Percentiles rank a stretch among this genome's conserved stretches.
Evolutionary conservation across 92 coral and sea anemone genomes (phyloP).

Genomic region (Palythoa caribaeorum): DNA sequence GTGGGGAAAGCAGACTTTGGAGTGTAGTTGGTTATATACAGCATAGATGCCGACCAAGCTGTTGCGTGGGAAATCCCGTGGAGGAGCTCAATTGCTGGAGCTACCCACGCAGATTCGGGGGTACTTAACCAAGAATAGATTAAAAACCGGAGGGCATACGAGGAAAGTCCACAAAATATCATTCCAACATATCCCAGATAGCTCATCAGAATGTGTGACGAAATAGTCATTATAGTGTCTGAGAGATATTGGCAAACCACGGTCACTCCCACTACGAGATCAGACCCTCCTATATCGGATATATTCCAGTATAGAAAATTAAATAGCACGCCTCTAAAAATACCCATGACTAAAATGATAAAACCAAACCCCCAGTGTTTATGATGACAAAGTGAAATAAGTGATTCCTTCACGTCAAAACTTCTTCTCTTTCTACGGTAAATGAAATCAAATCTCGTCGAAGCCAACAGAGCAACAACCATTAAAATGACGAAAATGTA

Average conservation of each 20-base stretch:
- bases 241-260: slow-evolving; percentile 87
- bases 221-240: slow-evolving; percentile 74
- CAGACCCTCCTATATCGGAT: slow-evolving; percentile 86
- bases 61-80: slow-evolving; percentile 71
- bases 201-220: slow-evolving; percentile 78
- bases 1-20: slow-evolving; percentile 87
- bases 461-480: slow-evolving; percentile 70
- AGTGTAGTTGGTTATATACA: slow-evolving; percentile 85
- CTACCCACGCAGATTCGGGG: slow-evolving; percentile 83
- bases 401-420: slow-evolving; percentile 71
- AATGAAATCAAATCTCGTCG: slow-evolving; percentile 71
- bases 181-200: slow-evolving; percentile 86
- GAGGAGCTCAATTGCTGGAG: slow-evolving; percentile 84
- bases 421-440: slow-evolving; percentile 68
- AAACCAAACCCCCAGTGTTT: slow-evolving; percentile 65
- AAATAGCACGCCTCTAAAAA: slow-evolving; percentile 80
- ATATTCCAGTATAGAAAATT: slow-evolving; percentile 90
- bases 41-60: slow-evolving; percentile 91
- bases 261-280: slow-evolving; percentile 80
- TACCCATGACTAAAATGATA: slow-evolving; percentile 76
- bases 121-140: slow-evolving; percentile 89
- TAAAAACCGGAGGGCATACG: slow-evolving; percentile 84
- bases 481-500: slow-evolving; percentile 74
- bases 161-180: slow-evolving; percentile 83
- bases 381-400: slow-evolving; percentile 55